Evolutionary conservation across 2,888 invertebrate genomes (phyloP), one percentile per base, ranked within the genome.

Genomic region (Ornithoptera alexandrae): DNA sequence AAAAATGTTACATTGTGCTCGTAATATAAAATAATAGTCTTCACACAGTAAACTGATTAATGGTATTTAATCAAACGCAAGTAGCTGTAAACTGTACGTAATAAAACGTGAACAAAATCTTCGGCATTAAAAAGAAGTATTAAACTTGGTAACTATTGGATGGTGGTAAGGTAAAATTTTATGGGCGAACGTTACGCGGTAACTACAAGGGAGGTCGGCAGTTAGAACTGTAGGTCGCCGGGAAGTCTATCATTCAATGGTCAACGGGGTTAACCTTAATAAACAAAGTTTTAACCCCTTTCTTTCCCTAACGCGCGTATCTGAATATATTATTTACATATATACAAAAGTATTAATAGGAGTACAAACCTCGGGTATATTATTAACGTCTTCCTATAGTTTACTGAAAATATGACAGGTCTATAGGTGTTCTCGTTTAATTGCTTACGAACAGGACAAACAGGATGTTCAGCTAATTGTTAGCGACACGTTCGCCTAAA

Each of bases 161-260:
- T 74, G 74, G 39, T 75, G 75, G 76, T 74, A 71, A 74, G 74
- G 73, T 85, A 84, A 84, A 85, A 81, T 67, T 84, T 84, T 84
- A 85, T 79, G 79, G 72, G 72, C 65, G 78, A 77, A 76, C 82
- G 75, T 84, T 79, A 75, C 79, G 81, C 73, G 72, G 74, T 74
- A 76, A 83, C 84, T 84, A 85, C 82, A 84, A 79, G 76, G 80
- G 77, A 76, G 66, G 66, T 65, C 70, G 46, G 20, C 39, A 42
- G 65, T 68, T 65, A 62, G 59, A 61, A 56, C 22, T 67, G 62
- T 57, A 12, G 24, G 36, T 56, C 62, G n/a, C 10, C 39, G 39
- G 62, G 36, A 62, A 67, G 67, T 62, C 62, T 67, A 6, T n/a
- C 18, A 53, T n/a, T 53, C 6, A 18, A 53, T 53, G 10, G 6